Evolutionary conservation across 2,113 vertebrate species (phyloP).

Genomic region (Scolopax mira): DNA sequence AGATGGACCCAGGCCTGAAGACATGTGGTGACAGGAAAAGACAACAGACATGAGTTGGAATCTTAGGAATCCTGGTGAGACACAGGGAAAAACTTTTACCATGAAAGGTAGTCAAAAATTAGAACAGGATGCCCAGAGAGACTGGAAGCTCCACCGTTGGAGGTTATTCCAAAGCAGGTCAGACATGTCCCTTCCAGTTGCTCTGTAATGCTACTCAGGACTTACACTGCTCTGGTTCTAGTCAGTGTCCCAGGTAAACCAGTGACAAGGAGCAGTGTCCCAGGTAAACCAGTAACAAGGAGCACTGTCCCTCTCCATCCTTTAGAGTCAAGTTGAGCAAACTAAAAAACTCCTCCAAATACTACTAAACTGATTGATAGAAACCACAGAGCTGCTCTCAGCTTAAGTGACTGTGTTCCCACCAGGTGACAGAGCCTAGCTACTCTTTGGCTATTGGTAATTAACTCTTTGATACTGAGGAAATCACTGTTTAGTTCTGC

Average conservation of each 20-base stretch:
- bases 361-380: neutral
- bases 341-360: neutral
- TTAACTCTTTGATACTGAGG: neutral
- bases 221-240: neutral
- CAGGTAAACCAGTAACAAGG: no score
- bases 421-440: neutral
- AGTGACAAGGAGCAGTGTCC: neutral
- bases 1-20: neutral
- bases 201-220: neutral
- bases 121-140: neutral
- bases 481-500: constrained; percentile 44
- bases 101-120: neutral
- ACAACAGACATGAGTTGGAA: neutral
- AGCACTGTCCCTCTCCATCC: neutral
- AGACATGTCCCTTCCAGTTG: neutral
- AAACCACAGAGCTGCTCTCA: neutral
- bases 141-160: neutral
- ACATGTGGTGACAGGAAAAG: neutral
- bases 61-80: neutral
- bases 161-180: neutral
- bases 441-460: neutral
- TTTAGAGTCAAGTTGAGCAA: neutral
- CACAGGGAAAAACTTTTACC: neutral
- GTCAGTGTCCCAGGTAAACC: neutral
- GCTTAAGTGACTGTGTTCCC: neutral